Conservation (phyloP, 2,113 vertebrate genomes). For the Sturnira hondurensis region DNA sequence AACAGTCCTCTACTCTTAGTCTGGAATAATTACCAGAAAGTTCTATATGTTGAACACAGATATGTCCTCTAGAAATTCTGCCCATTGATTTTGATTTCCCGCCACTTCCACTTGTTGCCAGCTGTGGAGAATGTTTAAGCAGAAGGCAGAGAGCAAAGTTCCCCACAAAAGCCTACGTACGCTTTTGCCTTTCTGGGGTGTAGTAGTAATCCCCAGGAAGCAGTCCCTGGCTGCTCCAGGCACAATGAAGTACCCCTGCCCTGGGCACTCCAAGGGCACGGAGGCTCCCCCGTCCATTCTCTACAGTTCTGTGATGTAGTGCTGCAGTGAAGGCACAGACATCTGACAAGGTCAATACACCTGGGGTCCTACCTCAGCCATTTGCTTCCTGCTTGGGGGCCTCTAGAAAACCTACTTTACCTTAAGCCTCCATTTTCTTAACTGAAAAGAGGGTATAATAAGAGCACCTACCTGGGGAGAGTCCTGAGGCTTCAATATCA, state of each 20-base stretch:
- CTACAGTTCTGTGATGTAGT: background rate
- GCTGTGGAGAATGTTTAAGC: background rate
- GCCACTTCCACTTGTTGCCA: background rate
- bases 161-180: background rate
- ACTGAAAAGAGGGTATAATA: background rate
- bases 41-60: background rate
- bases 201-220: background rate
- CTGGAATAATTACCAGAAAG: background rate
- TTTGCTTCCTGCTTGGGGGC: background rate
- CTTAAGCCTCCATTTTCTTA: background rate
- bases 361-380: background rate
- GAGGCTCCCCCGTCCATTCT: background rate
- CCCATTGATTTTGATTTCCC: background rate
- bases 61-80: background rate
- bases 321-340: background rate
- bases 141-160: background rate
- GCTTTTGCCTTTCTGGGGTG: background rate
- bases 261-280: rapidly evolving
- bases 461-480: background rate
- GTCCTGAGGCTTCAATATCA: background rate
- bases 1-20: background rate
- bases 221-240: background rate
- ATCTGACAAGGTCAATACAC: background rate
- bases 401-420: background rate
- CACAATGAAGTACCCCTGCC: background rate